phyloP scores from a whole-genome alignment of 2,113 vertebrate species.

The Cepphus grylle region DNA sequence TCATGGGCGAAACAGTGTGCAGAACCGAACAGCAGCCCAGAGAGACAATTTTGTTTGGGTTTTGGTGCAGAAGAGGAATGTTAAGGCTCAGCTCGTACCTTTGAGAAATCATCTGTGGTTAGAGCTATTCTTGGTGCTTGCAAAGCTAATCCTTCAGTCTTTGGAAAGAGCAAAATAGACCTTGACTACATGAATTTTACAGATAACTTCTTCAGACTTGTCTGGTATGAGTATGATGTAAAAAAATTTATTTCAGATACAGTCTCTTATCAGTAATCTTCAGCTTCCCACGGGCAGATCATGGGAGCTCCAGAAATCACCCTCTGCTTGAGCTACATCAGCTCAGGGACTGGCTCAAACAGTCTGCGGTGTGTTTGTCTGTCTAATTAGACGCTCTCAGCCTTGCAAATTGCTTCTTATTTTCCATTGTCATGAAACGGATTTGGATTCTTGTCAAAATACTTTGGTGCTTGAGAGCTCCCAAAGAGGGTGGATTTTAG shows the following conservation, averaged over 20 bases:
- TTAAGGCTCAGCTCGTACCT: not conserved
- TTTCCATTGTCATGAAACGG: not conserved
- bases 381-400: not conserved
- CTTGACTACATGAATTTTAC: not conserved
- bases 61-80: not conserved
- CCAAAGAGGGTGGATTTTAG: not conserved
- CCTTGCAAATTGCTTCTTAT: not conserved
- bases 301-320: not conserved
- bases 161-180: not conserved
- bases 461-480: not conserved
- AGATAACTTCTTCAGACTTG: not conserved
- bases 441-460: not conserved
- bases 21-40: not conserved
- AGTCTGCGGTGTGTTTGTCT: not conserved
- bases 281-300: not conserved
- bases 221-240: not conserved
- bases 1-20: not conserved
- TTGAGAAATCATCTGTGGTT: not conserved
- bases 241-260: not conserved
- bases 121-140: not conserved
- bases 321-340: not conserved
- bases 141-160: not conserved
- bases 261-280: not conserved
- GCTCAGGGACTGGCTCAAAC: not conserved
- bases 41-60: not conserved